These are phyloP conservation scores for Achlya flavicornis DNA, from an alignment of 2,888 invertebrate species.

Conservation along the genomic window DNA sequence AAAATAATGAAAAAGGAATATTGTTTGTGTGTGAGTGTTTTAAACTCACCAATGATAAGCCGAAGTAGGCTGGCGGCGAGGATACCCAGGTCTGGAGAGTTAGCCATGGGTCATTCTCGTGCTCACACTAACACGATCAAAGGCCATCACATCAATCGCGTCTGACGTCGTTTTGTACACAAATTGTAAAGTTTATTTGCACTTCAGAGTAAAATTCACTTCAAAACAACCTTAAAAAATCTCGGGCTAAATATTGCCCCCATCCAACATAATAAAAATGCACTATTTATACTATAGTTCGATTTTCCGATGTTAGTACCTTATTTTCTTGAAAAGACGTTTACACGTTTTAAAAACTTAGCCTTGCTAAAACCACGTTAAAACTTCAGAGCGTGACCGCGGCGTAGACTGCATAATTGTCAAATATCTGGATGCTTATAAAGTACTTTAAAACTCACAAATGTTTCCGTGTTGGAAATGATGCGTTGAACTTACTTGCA, in stretches of 20 bases:
- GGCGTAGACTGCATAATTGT: background rate
- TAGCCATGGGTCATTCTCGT: slow-evolving; percentile 82
- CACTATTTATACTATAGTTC: background rate
- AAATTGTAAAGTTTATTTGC: slow-evolving; percentile 15
- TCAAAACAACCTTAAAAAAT: background rate
- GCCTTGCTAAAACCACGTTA: background rate
- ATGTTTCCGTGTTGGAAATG: background rate
- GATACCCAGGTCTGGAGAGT: slow-evolving; percentile 84
- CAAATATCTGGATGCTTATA: background rate
- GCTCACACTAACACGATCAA: slow-evolving; percentile 55
- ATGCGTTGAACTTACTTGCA: too few species aligned
- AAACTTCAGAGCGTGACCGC: background rate
- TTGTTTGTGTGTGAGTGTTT: too few species aligned
- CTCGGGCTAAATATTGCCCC: background rate
- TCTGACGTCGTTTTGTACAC: slow-evolving; percentile 34
- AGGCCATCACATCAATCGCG: slow-evolving; percentile 67
- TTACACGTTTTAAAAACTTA: background rate
- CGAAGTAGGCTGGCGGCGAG: slow-evolving; percentile 85
- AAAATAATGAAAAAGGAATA: too few species aligned
- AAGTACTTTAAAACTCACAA: background rate
- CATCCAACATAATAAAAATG: background rate
- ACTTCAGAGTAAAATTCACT: slow-evolving; percentile 2
- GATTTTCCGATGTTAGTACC: background rate
- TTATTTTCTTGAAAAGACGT: background rate
- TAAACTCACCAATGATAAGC: slow-evolving; percentile 85